Evolutionary conservation across 2,797 vertebrate species (phyloP), one percentile per base, ranked within the genome.

Genomic region (Parauchenoglanis ngamensis): DNA sequence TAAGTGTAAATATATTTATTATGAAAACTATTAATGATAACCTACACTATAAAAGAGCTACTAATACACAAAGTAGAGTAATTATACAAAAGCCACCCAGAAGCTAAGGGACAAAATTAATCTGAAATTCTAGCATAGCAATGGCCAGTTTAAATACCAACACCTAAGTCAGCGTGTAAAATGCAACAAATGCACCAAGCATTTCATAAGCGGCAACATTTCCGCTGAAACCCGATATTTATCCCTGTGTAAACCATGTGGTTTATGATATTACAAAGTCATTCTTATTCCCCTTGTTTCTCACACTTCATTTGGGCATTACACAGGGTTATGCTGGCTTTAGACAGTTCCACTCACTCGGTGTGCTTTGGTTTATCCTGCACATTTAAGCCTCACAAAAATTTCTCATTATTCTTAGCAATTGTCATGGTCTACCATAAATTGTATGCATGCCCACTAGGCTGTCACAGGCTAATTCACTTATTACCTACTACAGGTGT

Each of bases 291-390:
- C 89, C 91, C 91, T 92, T 91, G 93, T 95, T 96, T 96, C 95
- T 96, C 95, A 96, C 95, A 95, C 95, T 94, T 96, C 90, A 93
- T 96, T 96, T 95, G 93, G 92, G 93, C 92, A 94, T 94, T 94
- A 94, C 92, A 88, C 91, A 92, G 85, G 90, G 95, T 93, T 95
- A 94, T 88, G 78, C 86, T 90, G 93, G 94, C 92, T 94, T 93
- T 94, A 90, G 92, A 92, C 56, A 88, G 94, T 95, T 94, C 93
- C 90, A 94, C 91, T 84, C 93, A 94, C 94, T 95, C 95, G 94
- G 91, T 90, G 93, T 91, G 93, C 93, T 95, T 95, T 94, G 95
- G 93, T 89, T 95, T 95, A 94, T 95, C 93, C 94, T 92, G 92
- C 92, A 92, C 91, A 91, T 93, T 94, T 93, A 90, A 77, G 90